These are phyloP conservation scores for Nothocercus nigrocapillus DNA, from an alignment of 2,113 vertebrate genomes.

Conservation along the genomic window DNA sequence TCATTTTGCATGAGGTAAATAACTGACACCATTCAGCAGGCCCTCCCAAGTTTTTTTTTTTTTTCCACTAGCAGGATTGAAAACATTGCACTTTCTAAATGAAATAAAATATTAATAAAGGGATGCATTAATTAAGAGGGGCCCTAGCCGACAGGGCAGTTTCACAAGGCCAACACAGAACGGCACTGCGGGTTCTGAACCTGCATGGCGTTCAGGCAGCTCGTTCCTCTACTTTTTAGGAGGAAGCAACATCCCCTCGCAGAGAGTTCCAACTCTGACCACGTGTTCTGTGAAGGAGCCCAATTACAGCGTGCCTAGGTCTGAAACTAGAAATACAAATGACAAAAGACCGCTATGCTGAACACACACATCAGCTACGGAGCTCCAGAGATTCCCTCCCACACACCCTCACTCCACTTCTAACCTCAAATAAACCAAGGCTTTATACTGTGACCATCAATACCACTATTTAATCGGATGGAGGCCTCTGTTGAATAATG, in stretches of 20 bases:
- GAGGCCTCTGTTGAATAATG: neutral
- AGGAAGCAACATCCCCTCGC: neutral
- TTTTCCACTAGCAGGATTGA: neutral
- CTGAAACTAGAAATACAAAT: neutral
- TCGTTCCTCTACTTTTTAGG: neutral
- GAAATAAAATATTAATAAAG: neutral
- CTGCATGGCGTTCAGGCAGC: neutral
- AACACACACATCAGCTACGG: neutral
- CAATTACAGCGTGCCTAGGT: accelerated
- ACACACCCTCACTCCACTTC: neutral
- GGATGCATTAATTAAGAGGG: accelerated
- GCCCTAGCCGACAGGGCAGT: neutral
- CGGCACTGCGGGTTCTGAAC: neutral
- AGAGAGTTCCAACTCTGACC: neutral
- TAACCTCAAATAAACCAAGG: neutral
- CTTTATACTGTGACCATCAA: neutral
- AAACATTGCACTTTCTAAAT: neutral
- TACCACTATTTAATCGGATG: neutral
- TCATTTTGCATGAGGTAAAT: neutral
- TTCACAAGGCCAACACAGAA: neutral
- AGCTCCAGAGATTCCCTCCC: neutral
- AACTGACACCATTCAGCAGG: neutral
- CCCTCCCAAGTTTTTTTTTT: neutral
- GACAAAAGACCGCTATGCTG: neutral
- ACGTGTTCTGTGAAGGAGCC: neutral